phyloP scores from a whole-genome alignment of 2,113 vertebrate species.

The Paradoxurus hermaphroditus region DNA sequence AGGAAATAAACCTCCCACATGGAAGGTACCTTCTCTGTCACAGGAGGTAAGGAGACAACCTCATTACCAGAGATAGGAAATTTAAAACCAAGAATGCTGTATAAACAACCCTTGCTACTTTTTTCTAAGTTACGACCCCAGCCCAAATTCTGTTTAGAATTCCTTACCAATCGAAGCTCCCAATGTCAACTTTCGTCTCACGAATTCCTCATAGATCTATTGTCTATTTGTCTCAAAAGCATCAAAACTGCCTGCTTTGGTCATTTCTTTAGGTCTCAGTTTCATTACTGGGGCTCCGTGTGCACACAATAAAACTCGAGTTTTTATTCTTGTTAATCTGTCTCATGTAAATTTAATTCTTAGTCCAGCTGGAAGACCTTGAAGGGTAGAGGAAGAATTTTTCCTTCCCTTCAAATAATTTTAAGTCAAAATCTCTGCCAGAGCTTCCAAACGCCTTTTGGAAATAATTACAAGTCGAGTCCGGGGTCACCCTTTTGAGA shows the following conservation, averaged over 20 bases:
- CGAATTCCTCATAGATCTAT: neutral
- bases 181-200: neutral
- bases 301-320: neutral
- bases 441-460: conserved; percentile 18
- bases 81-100: neutral
- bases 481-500: neutral
- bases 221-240: neutral
- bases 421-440: conserved; percentile 33
- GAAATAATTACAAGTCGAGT: conserved; percentile 40
- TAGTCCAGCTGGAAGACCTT: neutral
- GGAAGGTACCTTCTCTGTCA: neutral
- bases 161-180: neutral
- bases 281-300: neutral
- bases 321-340: neutral
- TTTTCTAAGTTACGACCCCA: neutral
- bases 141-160: neutral
- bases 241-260: neutral
- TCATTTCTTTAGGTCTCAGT: neutral
- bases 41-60: neutral
- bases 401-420: neutral
- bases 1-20: neutral
- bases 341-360: neutral
- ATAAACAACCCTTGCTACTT: neutral
- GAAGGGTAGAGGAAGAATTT: neutral
- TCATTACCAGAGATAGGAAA: neutral